phyloP scores from a whole-genome alignment of 2,113 vertebrate genomes.

The Vicugna pacos region DNA sequence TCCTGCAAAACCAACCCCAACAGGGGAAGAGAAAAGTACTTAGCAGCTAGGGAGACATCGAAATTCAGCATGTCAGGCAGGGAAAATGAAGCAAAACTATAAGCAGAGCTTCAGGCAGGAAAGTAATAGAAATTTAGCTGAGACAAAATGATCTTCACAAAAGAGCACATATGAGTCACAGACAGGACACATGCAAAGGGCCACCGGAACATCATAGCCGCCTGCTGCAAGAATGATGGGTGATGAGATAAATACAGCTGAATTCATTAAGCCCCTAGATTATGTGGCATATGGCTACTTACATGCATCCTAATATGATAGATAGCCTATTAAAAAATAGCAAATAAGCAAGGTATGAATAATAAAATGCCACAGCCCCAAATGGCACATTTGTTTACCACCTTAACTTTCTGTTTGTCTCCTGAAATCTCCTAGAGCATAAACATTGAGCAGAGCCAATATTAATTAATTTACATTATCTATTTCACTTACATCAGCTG shows the following conservation, averaged over 20 bases:
- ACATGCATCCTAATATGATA: background rate
- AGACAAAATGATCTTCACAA: background rate
- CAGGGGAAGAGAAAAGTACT: background rate
- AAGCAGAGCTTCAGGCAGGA: background rate
- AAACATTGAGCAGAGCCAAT: slow-evolving; percentile 69
- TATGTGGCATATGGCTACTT: background rate
- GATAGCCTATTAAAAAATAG: slow-evolving; percentile 28
- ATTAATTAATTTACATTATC: slow-evolving; percentile 77
- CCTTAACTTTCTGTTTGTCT: slow-evolving; percentile 59
- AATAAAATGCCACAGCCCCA: slow-evolving; percentile 52
- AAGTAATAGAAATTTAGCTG: background rate
- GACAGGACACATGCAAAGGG: background rate
- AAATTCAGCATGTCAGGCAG: background rate
- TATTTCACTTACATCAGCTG: slow-evolving; percentile 73
- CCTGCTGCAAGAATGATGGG: background rate
- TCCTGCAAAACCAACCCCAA: background rate
- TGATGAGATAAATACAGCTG: background rate
- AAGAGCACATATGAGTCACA: background rate
- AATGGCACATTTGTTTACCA: slow-evolving; percentile 59
- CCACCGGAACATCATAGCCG: background rate
- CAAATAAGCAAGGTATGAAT: slow-evolving; percentile 50
- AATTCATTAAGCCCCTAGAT: slow-evolving; percentile 11
- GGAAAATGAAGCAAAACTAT: slow-evolving; percentile 5
- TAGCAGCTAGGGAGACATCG: background rate
- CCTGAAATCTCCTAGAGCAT: slow-evolving; percentile 72